Conservation (phyloP, 1,140 invertebrate species). For the Leptoteleia sp. region DNA sequence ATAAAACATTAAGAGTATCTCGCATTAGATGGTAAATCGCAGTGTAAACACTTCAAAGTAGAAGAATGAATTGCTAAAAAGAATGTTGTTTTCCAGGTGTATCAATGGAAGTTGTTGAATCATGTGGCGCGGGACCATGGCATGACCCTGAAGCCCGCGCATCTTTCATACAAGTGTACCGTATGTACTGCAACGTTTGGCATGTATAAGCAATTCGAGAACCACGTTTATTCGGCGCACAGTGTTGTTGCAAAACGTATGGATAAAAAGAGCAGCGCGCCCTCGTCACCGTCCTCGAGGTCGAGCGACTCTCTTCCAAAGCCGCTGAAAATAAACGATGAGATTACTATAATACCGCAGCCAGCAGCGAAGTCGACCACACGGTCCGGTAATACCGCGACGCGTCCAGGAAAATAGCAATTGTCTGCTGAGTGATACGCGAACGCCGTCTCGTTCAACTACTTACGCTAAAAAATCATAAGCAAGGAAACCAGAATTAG, state of each 20-base stretch:
- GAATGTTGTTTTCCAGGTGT: too few species aligned
- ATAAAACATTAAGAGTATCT: too few species aligned
- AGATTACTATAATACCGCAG: slow-evolving; percentile 95
- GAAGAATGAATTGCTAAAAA: too few species aligned
- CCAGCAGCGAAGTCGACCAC: slow-evolving; percentile 83
- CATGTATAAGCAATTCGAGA: slow-evolving; percentile 97
- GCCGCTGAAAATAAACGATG: slow-evolving; percentile 94
- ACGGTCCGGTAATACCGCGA: slow-evolving; percentile 73
- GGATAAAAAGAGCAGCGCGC: slow-evolving; percentile 86
- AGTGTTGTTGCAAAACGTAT: slow-evolving; percentile 91
- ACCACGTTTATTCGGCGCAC: slow-evolving; percentile 95
- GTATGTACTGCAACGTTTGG: slow-evolving; percentile 96
- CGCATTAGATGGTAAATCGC: too few species aligned
- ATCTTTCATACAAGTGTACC: slow-evolving; percentile 96
- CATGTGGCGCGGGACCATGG: slow-evolving; percentile 95
- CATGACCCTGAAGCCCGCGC: slow-evolving; percentile 94
- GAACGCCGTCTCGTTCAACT: slow-evolving; percentile 72
- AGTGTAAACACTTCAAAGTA: too few species aligned
- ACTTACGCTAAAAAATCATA: slow-evolving; percentile 38
- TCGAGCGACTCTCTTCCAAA: slow-evolving; percentile 88
- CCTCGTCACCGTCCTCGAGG: slow-evolving; percentile 79
- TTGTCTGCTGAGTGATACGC: slow-evolving; percentile 77
- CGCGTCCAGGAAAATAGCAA: slow-evolving; percentile 79
- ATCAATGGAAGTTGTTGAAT: slow-evolving; percentile 95
- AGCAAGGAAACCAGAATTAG: neutral